Conservation (phyloP, 2,797 vertebrate species). For the Poeciliopsis infans region DNA sequence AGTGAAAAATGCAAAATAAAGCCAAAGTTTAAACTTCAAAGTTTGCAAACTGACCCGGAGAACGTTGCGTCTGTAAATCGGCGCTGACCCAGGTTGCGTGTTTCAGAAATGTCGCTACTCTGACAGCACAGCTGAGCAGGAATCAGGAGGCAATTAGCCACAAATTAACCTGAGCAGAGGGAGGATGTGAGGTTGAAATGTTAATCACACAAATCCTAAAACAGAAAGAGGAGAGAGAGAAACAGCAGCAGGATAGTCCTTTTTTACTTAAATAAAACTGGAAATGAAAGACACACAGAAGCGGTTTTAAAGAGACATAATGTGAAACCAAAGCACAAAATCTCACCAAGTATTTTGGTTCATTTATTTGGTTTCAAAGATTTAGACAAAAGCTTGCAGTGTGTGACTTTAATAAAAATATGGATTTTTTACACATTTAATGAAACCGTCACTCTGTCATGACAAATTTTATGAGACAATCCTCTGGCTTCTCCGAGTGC, state of each 20-base stretch:
- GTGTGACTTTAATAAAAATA: too few species aligned
- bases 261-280: not conserved
- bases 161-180: not conserved
- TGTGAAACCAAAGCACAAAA: too few species aligned
- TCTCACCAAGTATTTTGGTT: too few species aligned
- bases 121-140: not conserved
- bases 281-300: not conserved
- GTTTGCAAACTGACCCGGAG: not conserved
- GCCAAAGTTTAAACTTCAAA: not conserved
- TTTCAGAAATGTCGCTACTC: not conserved
- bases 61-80: not conserved
- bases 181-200: conserved; percentile 4
- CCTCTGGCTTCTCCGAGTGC: too few species aligned
- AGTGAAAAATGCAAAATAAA: not conserved
- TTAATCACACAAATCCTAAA: conserved; percentile 4
- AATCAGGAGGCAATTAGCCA: not conserved
- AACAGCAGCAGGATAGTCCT: not conserved
- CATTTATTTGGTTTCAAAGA: not conserved
- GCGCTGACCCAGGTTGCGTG: not conserved
- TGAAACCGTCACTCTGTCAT: too few species aligned
- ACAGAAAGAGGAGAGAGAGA: not conserved
- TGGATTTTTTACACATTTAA: too few species aligned
- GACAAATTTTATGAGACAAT: too few species aligned
- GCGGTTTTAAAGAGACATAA: not conserved
- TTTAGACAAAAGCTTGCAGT: not conserved